Evolutionary conservation across 2,888 invertebrate genomes (phyloP).

Genomic region (Macrophya annulata): DNA sequence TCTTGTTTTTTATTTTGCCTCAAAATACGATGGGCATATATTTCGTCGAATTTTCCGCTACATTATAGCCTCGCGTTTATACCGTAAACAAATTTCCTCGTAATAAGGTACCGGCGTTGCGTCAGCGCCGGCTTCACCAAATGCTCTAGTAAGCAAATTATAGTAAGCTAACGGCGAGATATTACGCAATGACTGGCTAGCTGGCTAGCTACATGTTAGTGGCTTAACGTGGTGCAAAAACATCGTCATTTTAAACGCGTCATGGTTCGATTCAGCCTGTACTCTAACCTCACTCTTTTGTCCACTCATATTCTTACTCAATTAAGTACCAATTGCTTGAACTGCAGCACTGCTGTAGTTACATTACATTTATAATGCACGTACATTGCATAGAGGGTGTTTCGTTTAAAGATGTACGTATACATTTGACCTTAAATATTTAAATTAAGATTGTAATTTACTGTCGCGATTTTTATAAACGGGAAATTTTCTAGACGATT

Average conservation of each 20-base stretch:
- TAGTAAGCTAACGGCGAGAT: conserved; percentile 34
- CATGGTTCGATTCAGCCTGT: conserved; percentile 37
- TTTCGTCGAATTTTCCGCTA: background rate
- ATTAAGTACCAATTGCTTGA: conserved; percentile 34
- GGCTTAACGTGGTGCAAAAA: conserved; percentile 28
- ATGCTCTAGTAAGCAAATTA: conserved; percentile 52
- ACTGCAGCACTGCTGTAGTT: background rate
- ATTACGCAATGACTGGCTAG: conserved; percentile 36
- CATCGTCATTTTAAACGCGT: conserved; percentile 42
- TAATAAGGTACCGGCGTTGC: conserved; percentile 28
- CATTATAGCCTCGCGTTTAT: conserved; percentile 17
- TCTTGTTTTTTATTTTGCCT: background rate
- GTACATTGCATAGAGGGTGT: conserved; percentile 6
- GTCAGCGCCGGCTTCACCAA: conserved; percentile 44
- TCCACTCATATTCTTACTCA: conserved; percentile 2
- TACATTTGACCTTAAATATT: background rate
- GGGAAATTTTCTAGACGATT: background rate
- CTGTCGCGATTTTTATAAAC: background rate
- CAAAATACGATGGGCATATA: background rate
- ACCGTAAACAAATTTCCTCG: conserved; percentile 46
- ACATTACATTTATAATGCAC: background rate
- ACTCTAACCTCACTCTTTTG: conserved; percentile 11
- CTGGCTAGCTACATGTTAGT: conserved; percentile 6
- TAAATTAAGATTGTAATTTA: background rate
- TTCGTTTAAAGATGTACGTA: background rate